Base-by-base conservation (phyloP, 2,797 vertebrate species). In the Micrastur ruficollis region DNA sequence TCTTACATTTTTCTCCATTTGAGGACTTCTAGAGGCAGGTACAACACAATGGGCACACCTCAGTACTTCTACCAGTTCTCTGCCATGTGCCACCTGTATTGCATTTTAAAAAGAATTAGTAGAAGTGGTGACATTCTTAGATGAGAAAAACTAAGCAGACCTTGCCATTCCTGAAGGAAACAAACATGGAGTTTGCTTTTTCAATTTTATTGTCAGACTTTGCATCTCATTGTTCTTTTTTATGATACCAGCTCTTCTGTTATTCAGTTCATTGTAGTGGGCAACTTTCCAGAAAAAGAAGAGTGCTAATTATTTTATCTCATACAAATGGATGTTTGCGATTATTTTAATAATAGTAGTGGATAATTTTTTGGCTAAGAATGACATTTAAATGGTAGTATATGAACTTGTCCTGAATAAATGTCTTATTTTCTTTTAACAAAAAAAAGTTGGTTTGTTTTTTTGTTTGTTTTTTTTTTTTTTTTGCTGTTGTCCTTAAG, bases 41-140 rank as follows among this genome's bases (percentile, higher is more conserved):
- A 75, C 7, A 71, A 25, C 11, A 8, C 0, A 0, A 21, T 13
- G 2, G 14, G 2, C 34, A 59, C 13, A n/a, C 7, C 23, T 81
- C 42, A 62, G 29, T 3, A 23, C 9, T 65, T 75, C 18, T 40
- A 26, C 14, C 31, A 38, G 12, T 70, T 17, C 8, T 34, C 13
- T 63, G 34, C 20, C 29, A 31, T 23, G 6, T 36, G 34, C 9
- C 11, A 5, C 29, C 18, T 38, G 12, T 21, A 58, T 23, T 62
- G 32, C 9, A 42, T 49, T 80, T 86, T 74, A 14, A 58, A 70
- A 76, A 73, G 21, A 70, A 62, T 46, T 72, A 66, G 20, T 25
- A 62, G 38, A 62, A 70, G 5, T 29, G 3, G 5, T 1, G 11
- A 50, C 10, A 6, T 50, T 62, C 8, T 71, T 66, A 26, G 8